A percentile compares a stretch with the other conserved stretches of the same genome.
Conservation (phyloP, 2,888 invertebrate genomes). For the Acleris laterana region DNA sequence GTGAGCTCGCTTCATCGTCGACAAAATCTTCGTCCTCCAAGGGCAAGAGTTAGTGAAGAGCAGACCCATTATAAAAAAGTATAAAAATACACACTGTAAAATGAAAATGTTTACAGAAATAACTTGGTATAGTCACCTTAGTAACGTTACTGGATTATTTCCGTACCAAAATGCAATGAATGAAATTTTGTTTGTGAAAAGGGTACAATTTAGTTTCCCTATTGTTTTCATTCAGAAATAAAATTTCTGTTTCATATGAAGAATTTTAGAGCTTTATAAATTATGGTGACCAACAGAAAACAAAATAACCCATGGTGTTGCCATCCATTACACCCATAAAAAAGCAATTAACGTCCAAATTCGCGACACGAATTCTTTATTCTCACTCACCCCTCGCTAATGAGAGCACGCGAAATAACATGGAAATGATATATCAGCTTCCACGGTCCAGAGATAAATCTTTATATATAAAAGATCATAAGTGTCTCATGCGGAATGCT, state of each 20-base stretch:
- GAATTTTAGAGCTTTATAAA: background rate
- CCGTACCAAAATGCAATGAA: no score
- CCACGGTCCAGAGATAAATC: slow-evolving; percentile 9
- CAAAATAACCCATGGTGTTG: background rate
- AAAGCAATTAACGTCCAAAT: slow-evolving; percentile 12
- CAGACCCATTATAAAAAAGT: no score
- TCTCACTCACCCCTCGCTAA: slow-evolving; percentile 7
- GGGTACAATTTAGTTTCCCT: no score
- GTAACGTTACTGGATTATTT: no score
- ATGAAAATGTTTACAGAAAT: no score
- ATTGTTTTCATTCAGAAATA: no score
- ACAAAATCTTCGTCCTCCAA: no score
- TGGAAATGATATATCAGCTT: slow-evolving; percentile 8
- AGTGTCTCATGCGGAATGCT: background rate
- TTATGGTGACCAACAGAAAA: background rate
- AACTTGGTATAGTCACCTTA: no score
- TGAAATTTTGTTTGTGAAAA: no score
- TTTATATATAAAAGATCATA: background rate
- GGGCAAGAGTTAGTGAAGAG: no score
- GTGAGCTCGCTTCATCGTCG: no score
- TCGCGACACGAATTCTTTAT: slow-evolving; percentile 8
- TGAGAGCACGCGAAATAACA: slow-evolving; percentile 8
- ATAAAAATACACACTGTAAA: no score
- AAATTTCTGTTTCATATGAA: background rate
- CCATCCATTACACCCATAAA: slow-evolving; percentile 1